Conservation (phyloP, 2,888 invertebrate species). For the Sesia bembeciformis region DNA sequence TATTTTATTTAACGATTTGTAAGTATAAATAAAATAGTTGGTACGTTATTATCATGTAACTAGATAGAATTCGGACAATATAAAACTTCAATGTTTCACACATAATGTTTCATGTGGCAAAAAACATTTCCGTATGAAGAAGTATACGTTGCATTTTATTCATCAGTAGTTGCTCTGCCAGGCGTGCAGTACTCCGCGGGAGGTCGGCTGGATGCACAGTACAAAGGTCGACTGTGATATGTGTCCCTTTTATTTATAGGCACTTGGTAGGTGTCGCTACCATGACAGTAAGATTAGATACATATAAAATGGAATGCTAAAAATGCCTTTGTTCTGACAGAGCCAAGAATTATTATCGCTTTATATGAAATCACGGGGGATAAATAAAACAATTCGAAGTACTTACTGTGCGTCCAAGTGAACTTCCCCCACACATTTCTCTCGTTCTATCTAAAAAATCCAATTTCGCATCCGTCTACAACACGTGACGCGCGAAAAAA, state of each 20-base stretch:
- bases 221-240: constrained; percentile 50
- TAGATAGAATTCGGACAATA: no score
- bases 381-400: constrained; percentile 8
- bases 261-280: constrained; percentile 34
- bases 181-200: constrained; percentile 44
- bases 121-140: no score
- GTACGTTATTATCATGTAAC: no score
- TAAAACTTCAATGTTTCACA: no score
- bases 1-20: no score
- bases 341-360: background rate
- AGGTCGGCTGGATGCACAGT: constrained; percentile 49
- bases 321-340: background rate
- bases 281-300: constrained; percentile 17
- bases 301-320: constrained; percentile 10
- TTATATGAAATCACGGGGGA: constrained; percentile 3
- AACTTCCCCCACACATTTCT: constrained; percentile 19
- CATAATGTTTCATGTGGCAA: no score
- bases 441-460: constrained; percentile 51
- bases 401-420: background rate
- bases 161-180: constrained; percentile 37
- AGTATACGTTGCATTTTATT: constrained; percentile 22
- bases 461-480: constrained; percentile 65
- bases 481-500: constrained; percentile 62
- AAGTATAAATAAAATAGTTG: no score
- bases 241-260: constrained; percentile 51